Conservation (phyloP, 2,888 invertebrate species). For the Cyrtodaria siliqua region DNA sequence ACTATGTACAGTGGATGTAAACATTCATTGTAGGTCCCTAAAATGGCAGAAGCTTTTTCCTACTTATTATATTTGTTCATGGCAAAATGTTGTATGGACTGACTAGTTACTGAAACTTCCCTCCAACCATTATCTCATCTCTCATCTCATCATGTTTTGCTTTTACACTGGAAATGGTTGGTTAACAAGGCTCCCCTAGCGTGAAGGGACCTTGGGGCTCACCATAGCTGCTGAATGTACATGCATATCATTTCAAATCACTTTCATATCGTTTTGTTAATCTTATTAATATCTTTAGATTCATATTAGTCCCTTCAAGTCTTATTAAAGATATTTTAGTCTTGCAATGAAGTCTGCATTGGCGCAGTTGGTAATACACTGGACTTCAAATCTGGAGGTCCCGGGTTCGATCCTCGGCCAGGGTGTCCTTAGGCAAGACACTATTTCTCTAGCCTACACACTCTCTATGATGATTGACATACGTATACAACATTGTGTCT, state of each 20-base stretch:
- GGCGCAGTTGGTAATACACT: too few species aligned
- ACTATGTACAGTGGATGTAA: too few species aligned
- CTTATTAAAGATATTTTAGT: too few species aligned
- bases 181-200: conserved; percentile 20
- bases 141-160: background rate
- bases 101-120: conserved; percentile 6
- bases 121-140: background rate
- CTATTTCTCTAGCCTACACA: conserved; percentile 8
- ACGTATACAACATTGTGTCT: too few species aligned
- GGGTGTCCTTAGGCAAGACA: conserved; percentile 7
- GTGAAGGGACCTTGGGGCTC: conserved; percentile 16
- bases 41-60: too few species aligned
- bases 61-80: conserved; percentile 3
- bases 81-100: conserved; percentile 7
- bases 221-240: conserved; percentile 16
- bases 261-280: conserved; percentile 1
- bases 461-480: too few species aligned
- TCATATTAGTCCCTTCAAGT: conserved; percentile 3
- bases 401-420: too few species aligned
- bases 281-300: conserved; percentile 10
- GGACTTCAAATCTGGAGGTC: too few species aligned
- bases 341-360: too few species aligned
- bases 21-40: too few species aligned
- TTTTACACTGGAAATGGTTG: conserved; percentile 7
- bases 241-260: conserved; percentile 7